Evolutionary conservation across 2,113 vertebrate genomes (phyloP).

Genomic region (Oncorhynchus clarkii): DNA sequence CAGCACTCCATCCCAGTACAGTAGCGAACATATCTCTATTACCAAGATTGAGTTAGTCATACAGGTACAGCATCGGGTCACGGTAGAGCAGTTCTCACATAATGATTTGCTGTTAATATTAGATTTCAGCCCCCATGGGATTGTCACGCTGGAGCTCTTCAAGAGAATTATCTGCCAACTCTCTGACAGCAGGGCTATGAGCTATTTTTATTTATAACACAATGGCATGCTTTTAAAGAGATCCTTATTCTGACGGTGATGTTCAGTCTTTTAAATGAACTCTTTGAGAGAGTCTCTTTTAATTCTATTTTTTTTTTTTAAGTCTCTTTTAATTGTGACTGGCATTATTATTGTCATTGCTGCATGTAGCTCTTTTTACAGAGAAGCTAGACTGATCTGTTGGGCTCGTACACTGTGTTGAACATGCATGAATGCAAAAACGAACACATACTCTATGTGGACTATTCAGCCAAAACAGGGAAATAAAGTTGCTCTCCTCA

Average conservation of each 20-base stretch:
- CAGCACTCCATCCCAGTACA: conserved; percentile 43
- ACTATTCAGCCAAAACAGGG: not conserved
- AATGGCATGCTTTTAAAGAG: conserved; percentile 70
- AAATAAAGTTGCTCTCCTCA: not conserved
- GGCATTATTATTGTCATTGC: conserved; percentile 44
- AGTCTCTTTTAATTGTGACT: conserved; percentile 52
- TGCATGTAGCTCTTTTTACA: conserved; percentile 37
- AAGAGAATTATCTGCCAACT: conserved; percentile 76
- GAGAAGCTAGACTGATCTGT: conserved; percentile 51
- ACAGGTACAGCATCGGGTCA: conserved; percentile 65
- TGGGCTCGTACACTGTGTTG: conserved; percentile 41
- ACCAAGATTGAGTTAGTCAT: conserved; percentile 68
- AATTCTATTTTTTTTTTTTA: conserved; percentile 40
- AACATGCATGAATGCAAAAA: not conserved
- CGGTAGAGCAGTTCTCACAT: conserved; percentile 68
- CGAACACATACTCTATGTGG: not conserved
- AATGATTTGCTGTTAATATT: conserved; percentile 78
- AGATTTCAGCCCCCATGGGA: conserved; percentile 69
- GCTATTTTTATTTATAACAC: conserved; percentile 75
- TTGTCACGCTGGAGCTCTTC: conserved; percentile 68
- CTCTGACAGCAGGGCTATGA: conserved; percentile 60
- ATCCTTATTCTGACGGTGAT: conserved; percentile 65
- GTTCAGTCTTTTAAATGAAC: conserved; percentile 56
- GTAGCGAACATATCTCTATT: conserved; percentile 63
- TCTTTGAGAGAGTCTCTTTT: conserved; percentile 52